Evolutionary conservation across 2,888 invertebrate species (phyloP), one percentile per base, ranked within the genome.

Genomic region (Eristalis pertinax): DNA sequence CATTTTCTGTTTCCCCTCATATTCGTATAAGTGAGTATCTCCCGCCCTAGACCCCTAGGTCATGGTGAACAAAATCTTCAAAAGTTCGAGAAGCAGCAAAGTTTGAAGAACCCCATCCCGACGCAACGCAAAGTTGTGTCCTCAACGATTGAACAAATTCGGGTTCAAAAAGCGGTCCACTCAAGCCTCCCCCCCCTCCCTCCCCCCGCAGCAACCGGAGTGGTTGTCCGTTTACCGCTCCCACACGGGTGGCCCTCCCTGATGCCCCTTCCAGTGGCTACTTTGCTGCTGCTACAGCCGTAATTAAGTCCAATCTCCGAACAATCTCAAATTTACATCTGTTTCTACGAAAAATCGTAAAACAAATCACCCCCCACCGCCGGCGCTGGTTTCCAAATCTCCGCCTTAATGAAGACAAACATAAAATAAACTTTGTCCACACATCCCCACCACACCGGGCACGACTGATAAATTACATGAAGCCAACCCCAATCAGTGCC

Each of bases 401-500:
- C 38, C 35, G 38, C 38, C 35, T 22, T 65, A 65, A 65, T 38
- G 64, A 65, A 65, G 64, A 65, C 38, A 38, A 65, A 65, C 32
- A 65, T 65, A 35, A 65, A 65, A 38, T 65, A 65, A 65, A 65
- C 64, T 65, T 64, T 35, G n/a, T 15, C 43, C n/a, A n/a, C 24
- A 15, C 13, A 68, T 15, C 26, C 15, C 43, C 50, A 26, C 24
- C 22, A 41, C 70, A 29, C 29, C 4, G 5, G 4, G 63, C 70
- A 32, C 62, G 56, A 43, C 77, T 78, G 77, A 81, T 85, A 85
- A 81, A 85, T 85, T 81, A 85, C 81, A 77, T 73, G 63, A 81
- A 81, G 77, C 76, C 77, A 85, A 85, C 85, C 85, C 81, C 68
- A 85, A 85, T 85, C 85, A 85, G 81, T 85, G 85, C 85, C 85